Evolutionary conservation across 2,113 vertebrate species (phyloP), one percentile per base, ranked within the genome.

Genomic region (Axis porcinus): DNA sequence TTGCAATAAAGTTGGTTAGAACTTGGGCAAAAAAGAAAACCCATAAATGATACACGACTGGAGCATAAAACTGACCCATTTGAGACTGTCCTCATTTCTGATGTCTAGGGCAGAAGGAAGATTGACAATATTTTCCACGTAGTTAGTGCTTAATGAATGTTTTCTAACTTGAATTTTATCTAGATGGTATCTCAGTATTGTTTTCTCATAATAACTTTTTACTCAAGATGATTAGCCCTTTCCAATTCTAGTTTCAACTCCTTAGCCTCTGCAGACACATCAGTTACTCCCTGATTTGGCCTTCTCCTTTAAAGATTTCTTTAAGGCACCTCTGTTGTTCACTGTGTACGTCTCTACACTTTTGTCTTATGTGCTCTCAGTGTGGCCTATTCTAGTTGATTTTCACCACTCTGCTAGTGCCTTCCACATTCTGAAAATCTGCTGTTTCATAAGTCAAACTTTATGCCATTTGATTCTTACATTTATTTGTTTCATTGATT

Each of bases 1-100:
- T 98, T 98, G 95, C 97, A 98, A 98, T 98, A 98, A 98, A 98
- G 98, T 95, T 98, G 96, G 95, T 98, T 98, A 97, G 98, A 96
- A 98, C 97, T 98, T 94, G 94, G 67, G 67, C n/a, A 19, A 27
- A 27, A 28, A 36, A 27, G 25, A 60, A 40, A 27, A 84, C 11
- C 7, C 30, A 6, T 23, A 11, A 89, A 6, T 55, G 16, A 21
- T 33, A 17, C 43, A 14, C 21, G 21, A n/a, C 23, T 57, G 28
- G 12, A 81, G 6, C 45, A 62, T 8, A 52, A 88, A 88, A 85
- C 8, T 14, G 33, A 86, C 52, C 6, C 78, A 52, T 76, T 9
- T 76, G 33, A 81, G 74, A 74, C n/a, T 74, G 5, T 33, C 12
- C 15, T 27, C 47, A 84, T 55, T 93, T 94, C 19, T 70, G 19